Evolutionary conservation across 2,113 vertebrate species (phyloP).

Genomic region (Chlamydotis undulata): DNA sequence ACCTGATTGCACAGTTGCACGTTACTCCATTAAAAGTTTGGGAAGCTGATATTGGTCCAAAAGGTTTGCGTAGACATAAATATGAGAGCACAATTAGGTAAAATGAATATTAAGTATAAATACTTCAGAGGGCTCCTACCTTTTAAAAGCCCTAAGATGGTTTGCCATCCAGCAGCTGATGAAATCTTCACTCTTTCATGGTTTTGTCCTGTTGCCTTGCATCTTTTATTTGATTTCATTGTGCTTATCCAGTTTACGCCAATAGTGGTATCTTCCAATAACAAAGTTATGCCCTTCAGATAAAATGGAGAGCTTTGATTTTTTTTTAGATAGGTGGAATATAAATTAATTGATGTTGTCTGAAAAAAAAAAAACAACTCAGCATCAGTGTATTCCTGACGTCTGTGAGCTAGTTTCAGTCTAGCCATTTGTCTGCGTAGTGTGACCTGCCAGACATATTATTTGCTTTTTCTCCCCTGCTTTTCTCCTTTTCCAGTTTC

Average conservation of each 20-base stretch:
- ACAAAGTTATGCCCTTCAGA: background rate
- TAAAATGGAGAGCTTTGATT: background rate
- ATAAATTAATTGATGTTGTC: background rate
- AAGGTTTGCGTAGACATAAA: background rate
- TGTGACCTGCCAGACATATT: background rate
- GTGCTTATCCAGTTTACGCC: background rate
- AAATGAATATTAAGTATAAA: background rate
- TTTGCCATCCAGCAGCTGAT: background rate
- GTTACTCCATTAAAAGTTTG: background rate
- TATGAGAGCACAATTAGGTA: background rate
- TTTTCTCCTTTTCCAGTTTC: background rate
- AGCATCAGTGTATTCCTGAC: background rate
- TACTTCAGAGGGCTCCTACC: background rate
- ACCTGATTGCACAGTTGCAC: accelerated
- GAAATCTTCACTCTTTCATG: background rate
- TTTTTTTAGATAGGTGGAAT: background rate
- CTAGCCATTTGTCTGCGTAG: background rate
- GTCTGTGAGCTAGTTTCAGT: background rate
- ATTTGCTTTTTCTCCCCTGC: background rate
- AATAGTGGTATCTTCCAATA: background rate
- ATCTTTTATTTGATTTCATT: background rate
- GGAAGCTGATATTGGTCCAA: background rate
- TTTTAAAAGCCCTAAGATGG: background rate
- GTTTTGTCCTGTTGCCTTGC: background rate
- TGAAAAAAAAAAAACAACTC: background rate